These are phyloP conservation scores for Catharus ustulatus DNA, from an alignment of 2,797 vertebrate species.

Conservation along the genomic window DNA sequence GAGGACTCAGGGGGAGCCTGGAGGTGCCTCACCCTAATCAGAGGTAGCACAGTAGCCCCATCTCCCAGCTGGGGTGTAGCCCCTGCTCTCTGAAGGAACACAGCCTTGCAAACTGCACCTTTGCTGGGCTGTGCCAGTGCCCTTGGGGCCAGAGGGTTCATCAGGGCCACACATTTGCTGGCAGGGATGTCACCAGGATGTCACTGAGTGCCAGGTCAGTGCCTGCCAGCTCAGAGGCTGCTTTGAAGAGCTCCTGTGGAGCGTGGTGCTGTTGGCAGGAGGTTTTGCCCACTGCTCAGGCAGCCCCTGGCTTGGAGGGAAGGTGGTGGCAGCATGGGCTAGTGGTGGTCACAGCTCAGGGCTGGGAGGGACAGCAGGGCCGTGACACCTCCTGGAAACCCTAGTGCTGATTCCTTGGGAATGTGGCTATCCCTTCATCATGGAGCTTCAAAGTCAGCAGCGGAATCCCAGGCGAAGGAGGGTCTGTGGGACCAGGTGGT, in stretches of 20 bases:
- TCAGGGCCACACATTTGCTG: neutral
- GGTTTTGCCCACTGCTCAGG: neutral
- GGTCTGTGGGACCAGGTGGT: neutral
- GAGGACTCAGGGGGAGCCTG: neutral
- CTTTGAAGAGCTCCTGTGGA: neutral
- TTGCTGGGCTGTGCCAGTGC: neutral
- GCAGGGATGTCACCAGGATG: neutral
- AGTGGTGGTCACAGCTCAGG: fast-evolving
- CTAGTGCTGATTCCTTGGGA: neutral
- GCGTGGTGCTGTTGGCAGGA: neutral
- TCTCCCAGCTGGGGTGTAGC: neutral
- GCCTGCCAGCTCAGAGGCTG: neutral
- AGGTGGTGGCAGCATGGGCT: fast-evolving
- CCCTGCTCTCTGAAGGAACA: neutral
- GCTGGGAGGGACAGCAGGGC: neutral
- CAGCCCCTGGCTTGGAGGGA: fast-evolving
- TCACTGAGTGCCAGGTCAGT: neutral
- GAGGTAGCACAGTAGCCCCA: too few relatives aligned
- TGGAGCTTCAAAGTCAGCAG: neutral
- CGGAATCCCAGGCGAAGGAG: fast-evolving
- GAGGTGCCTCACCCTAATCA: neutral
- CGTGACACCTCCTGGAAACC: neutral
- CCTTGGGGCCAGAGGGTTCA: fast-evolving
- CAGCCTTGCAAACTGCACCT: neutral
- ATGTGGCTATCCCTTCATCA: neutral